Conservation (phyloP, 2,888 invertebrate genomes). For the Lepidochitona cinerea region DNA sequence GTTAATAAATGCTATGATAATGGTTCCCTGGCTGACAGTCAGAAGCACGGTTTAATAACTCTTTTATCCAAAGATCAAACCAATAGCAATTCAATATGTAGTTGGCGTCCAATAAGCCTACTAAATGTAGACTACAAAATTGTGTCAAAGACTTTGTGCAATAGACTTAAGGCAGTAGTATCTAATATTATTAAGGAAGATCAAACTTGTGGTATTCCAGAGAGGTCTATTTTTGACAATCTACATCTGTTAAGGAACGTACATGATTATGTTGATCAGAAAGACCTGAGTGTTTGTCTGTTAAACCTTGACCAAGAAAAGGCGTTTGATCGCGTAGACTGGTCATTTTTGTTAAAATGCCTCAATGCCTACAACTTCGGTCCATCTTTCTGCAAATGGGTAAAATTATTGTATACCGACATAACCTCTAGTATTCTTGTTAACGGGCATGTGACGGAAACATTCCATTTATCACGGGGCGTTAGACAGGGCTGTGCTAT, state of each 20-base stretch:
- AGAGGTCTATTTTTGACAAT: conserved; percentile 37
- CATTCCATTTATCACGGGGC: no score
- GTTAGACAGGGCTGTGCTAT: no score
- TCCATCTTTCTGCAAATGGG: conserved; percentile 28
- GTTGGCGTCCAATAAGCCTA: conserved; percentile 36
- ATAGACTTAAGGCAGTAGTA: conserved; percentile 26
- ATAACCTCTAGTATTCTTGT: no score
- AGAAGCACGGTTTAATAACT: no score
- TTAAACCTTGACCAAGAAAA: conserved; percentile 40
- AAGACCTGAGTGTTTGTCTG: conserved; percentile 26
- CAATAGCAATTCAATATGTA: no score
- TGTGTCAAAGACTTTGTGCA: conserved; percentile 31
- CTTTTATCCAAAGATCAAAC: no score
- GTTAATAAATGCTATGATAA: no score
- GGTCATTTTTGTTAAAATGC: conserved; percentile 30
- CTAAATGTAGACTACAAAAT: conserved; percentile 38
- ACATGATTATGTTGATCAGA: conserved; percentile 30
- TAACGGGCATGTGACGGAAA: no score
- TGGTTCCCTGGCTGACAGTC: no score
- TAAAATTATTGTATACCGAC: conserved; percentile 37
- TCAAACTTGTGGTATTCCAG: conserved; percentile 38
- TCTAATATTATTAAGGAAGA: conserved; percentile 22
- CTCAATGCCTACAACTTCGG: conserved; percentile 34
- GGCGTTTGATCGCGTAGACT: conserved; percentile 38
- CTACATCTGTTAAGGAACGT: conserved; percentile 32